Percentiles rank a stretch among this genome's conserved stretches.
Evolutionary conservation across 2,888 invertebrate species (phyloP).

Genomic region (Sycophila texana): DNA sequence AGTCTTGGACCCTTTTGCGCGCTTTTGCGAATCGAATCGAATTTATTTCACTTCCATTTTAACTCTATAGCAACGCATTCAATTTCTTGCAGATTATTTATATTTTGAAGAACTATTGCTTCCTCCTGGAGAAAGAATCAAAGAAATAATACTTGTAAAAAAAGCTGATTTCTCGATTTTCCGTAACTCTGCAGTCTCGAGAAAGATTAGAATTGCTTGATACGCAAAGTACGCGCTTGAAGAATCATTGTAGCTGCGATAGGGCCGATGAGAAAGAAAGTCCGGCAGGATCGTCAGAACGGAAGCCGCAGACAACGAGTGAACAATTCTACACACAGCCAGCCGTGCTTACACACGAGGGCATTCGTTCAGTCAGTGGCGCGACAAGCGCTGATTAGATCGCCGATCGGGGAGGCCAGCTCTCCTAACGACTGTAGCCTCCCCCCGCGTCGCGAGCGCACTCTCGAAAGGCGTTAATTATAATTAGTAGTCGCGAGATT

Average conservation of each 20-base stretch:
- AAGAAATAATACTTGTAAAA: no score
- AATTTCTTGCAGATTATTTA: no score
- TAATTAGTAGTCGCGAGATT: conserved; percentile 74
- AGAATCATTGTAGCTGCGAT: neutral
- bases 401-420: conserved; percentile 48
- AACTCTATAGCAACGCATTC: neutral
- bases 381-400: conserved; percentile 53
- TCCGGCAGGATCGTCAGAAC: conserved; percentile 1
- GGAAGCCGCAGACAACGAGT: conserved; percentile 23
- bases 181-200: no score
- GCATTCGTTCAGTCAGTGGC: conserved; percentile 12
- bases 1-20: neutral
- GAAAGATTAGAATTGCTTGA: no score
- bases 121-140: neutral
- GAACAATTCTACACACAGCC: neutral
- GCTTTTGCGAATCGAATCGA: no score
- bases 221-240: no score
- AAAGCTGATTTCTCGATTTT: no score
- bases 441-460: neutral
- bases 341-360: neutral
- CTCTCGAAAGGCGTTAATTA: conserved; percentile 72
- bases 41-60: neutral
- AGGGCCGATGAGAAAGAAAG: neutral
- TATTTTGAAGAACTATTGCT: neutral
- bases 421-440: conserved; percentile 40